phyloP scores from a whole-genome alignment of 2,797 vertebrate genomes.

The Chelidonichthys spinosus region DNA sequence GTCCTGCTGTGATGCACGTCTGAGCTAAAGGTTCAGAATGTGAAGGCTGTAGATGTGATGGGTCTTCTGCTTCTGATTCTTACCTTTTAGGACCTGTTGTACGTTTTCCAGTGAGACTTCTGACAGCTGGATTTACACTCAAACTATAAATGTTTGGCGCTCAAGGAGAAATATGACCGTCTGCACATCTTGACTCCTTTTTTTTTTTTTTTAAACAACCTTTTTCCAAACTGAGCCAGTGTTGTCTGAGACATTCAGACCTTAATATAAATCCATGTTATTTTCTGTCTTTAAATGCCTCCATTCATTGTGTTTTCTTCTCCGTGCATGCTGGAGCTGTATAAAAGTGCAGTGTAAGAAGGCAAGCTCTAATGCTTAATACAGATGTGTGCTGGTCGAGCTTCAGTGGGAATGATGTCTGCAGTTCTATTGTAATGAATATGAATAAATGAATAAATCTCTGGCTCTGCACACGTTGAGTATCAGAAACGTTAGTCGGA shows the following conservation, averaged over 20 bases:
- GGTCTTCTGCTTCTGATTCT: conserved; percentile 1
- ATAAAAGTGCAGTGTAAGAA: conserved; percentile 19
- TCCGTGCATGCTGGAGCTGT: neutral
- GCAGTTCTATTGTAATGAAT: neutral
- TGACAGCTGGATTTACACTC: conserved; percentile 32
- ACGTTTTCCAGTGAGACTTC: conserved; percentile 3
- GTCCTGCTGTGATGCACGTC: conserved; percentile 26
- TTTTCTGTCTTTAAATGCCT: conserved; percentile 5
- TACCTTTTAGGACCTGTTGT: conserved; percentile 19
- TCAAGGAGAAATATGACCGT: conserved; percentile 33
- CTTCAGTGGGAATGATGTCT: conserved; percentile 3
- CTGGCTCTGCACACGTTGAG: neutral
- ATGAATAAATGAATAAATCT: too few species aligned
- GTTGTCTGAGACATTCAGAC: conserved; percentile 10
- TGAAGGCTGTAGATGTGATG: neutral
- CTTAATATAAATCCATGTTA: conserved; percentile 32
- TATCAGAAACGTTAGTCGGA: neutral
- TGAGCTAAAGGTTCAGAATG: conserved; percentile 19
- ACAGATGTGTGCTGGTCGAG: conserved; percentile 41
- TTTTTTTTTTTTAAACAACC: neutral
- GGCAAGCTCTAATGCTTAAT: conserved; percentile 11
- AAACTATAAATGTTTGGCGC: conserved; percentile 14
- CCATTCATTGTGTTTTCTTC: conserved; percentile 12
- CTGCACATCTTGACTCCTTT: conserved; percentile 17
- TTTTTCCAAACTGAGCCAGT: neutral